A percentile compares a stretch with the other conserved stretches of the same genome.
Evolutionary conservation across 2,113 vertebrate species (phyloP).

Genomic region (Chaetura pelagica): DNA sequence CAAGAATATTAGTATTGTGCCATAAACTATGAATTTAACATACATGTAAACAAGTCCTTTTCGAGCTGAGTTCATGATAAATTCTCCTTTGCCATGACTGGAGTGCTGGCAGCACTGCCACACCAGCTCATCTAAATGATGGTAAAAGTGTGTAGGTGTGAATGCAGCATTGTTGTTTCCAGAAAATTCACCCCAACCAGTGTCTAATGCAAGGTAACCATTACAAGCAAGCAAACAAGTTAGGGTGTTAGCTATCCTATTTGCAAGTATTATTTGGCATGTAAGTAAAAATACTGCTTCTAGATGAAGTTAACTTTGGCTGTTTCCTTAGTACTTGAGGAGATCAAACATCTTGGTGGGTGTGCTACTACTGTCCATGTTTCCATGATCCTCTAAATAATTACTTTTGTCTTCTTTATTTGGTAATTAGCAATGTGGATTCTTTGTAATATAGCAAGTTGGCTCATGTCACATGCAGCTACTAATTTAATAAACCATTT

Average conservation of each 20-base stretch:
- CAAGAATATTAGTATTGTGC: background rate
- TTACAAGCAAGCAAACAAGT: background rate
- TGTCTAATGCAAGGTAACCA: accelerated
- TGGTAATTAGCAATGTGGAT: background rate
- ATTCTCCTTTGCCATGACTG: background rate
- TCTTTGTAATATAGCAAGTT: background rate
- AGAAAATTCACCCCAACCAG: background rate
- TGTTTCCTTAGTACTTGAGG: background rate
- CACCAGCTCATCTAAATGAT: background rate
- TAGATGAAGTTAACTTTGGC: background rate
- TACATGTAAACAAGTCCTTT: background rate
- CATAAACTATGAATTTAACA: background rate
- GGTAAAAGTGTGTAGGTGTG: background rate
- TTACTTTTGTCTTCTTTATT: background rate
- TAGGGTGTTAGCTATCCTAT: background rate
- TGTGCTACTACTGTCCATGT: background rate
- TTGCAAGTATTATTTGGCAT: background rate
- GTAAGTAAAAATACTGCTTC: background rate
- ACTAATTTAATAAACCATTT: background rate
- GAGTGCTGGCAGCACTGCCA: background rate
- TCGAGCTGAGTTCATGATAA: background rate
- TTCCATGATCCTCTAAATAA: background rate
- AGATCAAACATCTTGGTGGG: background rate
- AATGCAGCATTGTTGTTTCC: background rate
- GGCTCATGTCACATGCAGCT: background rate